phyloP scores from a whole-genome alignment of 30 jellyfish, hydroid and myxozoan genomes.

The Chironex yamaguchii region DNA sequence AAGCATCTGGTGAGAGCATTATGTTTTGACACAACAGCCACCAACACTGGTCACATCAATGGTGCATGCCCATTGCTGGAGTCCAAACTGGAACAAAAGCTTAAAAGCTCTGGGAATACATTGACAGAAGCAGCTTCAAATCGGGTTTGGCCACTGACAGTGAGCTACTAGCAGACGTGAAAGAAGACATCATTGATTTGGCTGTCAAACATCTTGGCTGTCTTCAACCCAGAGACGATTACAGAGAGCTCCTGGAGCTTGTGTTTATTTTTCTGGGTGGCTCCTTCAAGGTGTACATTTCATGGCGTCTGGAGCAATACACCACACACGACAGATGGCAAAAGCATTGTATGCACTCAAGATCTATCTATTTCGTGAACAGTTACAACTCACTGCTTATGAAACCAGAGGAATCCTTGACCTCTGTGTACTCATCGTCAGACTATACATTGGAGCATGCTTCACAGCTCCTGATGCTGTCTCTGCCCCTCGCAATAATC shows the following conservation, averaged over 20 bases:
- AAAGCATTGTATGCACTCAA: too few species aligned
- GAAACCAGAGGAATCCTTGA: too few species aligned
- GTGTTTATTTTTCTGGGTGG: conserved; percentile 5
- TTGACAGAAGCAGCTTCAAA: neutral
- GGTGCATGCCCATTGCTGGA: conserved; percentile 18
- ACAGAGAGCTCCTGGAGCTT: conserved; percentile 43
- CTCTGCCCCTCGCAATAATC: conserved; percentile 1
- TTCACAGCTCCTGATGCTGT: conserved; percentile 7
- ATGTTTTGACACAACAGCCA: conserved; percentile 41
- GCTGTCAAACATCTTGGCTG: neutral
- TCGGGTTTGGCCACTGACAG: neutral
- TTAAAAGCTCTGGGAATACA: neutral
- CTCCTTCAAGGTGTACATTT: neutral
- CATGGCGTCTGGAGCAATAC: conserved; percentile 7
- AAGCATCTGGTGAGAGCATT: neutral
- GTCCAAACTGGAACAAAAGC: neutral
- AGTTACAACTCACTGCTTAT: too few species aligned
- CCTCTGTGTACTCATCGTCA: too few species aligned
- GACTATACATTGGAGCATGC: too few species aligned
- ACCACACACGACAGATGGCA: too few species aligned
- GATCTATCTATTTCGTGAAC: too few species aligned
- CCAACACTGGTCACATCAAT: conserved; percentile 16
- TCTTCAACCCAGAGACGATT: conserved; percentile 13
- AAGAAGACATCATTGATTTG: neutral
- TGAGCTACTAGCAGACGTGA: neutral